Conservation (phyloP, 2,113 vertebrate genomes). For the Scortum barcoo region DNA sequence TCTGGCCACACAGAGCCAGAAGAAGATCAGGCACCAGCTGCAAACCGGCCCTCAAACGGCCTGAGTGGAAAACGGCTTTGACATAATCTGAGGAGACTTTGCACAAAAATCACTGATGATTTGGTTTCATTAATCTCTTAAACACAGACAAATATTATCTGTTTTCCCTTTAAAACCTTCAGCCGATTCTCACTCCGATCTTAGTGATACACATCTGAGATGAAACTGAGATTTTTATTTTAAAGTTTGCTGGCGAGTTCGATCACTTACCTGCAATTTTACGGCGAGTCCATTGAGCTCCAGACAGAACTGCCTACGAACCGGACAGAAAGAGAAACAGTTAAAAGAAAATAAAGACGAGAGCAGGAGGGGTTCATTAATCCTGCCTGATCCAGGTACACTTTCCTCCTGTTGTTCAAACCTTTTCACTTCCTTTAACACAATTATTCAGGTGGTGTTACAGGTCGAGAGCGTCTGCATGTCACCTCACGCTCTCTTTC, state of each 20-base stretch:
- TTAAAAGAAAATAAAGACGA: background rate
- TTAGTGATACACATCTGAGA: too few species aligned
- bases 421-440: background rate
- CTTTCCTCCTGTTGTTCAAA: too few species aligned
- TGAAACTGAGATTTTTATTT: too few species aligned
- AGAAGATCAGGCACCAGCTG: too few species aligned
- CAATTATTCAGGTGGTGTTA: background rate
- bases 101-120: too few species aligned
- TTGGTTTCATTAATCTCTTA: too few species aligned
- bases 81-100: too few species aligned
- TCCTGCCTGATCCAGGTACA: background rate
- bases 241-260: background rate
- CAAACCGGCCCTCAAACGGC: too few species aligned
- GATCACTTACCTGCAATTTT: conserved; percentile 93
- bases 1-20: too few species aligned
- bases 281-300: conserved; percentile 98
- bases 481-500: background rate
- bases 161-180: background rate
- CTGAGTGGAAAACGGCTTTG: too few species aligned
- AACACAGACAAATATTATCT: too few species aligned
- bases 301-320: conserved; percentile 95
- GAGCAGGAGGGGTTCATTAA: background rate
- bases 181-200: background rate
- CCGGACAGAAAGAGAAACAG: conserved; percentile 9
- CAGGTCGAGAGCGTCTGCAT: background rate